phyloP scores from a whole-genome alignment of 2,888 invertebrate genomes.

The Polyommatus iphigenia region DNA sequence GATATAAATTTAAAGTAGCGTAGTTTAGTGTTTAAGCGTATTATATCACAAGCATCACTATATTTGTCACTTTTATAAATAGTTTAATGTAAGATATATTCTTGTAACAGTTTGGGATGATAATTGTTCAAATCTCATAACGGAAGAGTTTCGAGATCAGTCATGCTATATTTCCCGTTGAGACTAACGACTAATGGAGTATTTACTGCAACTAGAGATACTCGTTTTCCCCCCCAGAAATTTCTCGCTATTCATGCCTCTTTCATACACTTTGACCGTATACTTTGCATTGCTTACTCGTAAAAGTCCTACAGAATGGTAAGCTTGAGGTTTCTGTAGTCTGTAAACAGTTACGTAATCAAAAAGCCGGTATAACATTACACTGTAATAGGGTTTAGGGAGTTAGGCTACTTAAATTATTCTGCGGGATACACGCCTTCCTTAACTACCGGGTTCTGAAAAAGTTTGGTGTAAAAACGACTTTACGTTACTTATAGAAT shows the following conservation, averaged over 20 bases:
- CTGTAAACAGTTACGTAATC: not conserved
- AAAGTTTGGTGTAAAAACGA: too few relatives aligned
- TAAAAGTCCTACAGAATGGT: not conserved
- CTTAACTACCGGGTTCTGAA: too few relatives aligned
- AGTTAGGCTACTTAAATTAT: not conserved
- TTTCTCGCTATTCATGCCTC: not conserved
- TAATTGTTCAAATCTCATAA: not conserved
- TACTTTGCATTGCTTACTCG: not conserved
- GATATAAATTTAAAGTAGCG: not conserved
- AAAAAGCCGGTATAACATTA: not conserved
- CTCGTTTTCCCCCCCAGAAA: too few relatives aligned
- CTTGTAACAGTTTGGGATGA: conserved; percentile 9
- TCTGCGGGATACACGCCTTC: too few relatives aligned
- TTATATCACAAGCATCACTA: conserved; percentile 9
- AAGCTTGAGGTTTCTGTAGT: not conserved
- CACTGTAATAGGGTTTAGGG: not conserved
- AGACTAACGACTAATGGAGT: not conserved
- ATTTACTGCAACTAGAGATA: not conserved
- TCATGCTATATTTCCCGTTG: not conserved
- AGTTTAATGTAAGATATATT: conserved; percentile 20
- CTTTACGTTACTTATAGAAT: too few relatives aligned
- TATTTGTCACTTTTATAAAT: conserved; percentile 18
- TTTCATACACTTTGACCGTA: not conserved
- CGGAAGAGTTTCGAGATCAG: not conserved
- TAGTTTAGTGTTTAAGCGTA: conserved; percentile 25